Evolutionary conservation across 1,140 invertebrate genomes (phyloP).

Genomic region (Cherax quadricarinatus): DNA sequence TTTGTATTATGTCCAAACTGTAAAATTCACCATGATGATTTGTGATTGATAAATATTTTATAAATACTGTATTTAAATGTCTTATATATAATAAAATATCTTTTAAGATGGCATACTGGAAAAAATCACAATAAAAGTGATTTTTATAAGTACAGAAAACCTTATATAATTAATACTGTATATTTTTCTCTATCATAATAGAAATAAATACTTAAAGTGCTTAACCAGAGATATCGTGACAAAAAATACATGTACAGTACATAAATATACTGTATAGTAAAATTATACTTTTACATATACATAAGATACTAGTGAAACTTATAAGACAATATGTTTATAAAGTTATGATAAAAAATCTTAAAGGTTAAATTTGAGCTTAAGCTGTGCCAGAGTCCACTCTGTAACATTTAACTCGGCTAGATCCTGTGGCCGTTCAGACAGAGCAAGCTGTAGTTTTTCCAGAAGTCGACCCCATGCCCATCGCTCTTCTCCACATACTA

Average conservation of each 20-base stretch:
- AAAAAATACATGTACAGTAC: neutral
- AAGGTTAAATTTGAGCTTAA: slow-evolving; percentile 72
- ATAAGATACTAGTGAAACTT: slow-evolving; percentile 1
- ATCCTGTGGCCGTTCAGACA: slow-evolving; percentile 72
- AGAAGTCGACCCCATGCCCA: slow-evolving; percentile 72
- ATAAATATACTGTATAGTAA: slow-evolving; percentile 12
- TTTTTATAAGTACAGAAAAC: neutral
- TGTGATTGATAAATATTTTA: no score
- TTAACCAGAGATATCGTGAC: no score
- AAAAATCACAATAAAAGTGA: no score
- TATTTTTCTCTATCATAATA: slow-evolving; percentile 28
- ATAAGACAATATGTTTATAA: neutral
- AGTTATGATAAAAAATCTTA: slow-evolving; percentile 40
- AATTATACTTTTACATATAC: neutral
- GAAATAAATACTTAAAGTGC: neutral
- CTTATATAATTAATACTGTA: slow-evolving; percentile 16
- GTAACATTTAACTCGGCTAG: slow-evolving; percentile 73
- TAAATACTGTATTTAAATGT: no score
- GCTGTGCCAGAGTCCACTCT: slow-evolving; percentile 72
- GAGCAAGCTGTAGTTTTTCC: slow-evolving; percentile 71
- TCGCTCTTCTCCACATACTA: slow-evolving; percentile 71
- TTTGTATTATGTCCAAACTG: no score
- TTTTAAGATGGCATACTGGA: no score
- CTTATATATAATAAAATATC: no score
- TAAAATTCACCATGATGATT: no score